These are phyloP conservation scores for Megalops atlanticus DNA, from an alignment of 2,113 vertebrate species.

Conservation along the genomic window DNA sequence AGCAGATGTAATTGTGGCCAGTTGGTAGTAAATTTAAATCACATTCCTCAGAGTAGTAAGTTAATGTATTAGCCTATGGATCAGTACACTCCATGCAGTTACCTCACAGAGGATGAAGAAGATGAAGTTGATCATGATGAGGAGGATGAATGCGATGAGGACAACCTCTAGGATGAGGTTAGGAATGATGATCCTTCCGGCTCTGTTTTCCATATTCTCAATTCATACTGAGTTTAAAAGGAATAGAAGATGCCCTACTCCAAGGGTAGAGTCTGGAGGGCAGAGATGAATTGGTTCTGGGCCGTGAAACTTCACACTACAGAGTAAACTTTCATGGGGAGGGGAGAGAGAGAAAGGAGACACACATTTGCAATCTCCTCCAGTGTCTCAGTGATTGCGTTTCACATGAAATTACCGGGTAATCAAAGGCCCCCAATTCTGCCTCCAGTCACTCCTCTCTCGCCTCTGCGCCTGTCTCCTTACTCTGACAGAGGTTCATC, in stretches of 20 bases:
- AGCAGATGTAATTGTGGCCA: no score
- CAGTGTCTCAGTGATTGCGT: slow-evolving; percentile 54
- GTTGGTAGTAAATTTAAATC: not conserved
- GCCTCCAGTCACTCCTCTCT: slow-evolving; percentile 52
- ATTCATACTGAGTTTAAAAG: slow-evolving; percentile 61
- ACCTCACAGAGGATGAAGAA: not conserved
- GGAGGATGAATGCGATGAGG: not conserved
- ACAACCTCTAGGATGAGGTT: not conserved
- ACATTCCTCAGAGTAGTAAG: not conserved
- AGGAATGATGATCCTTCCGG: not conserved
- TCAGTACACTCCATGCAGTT: not conserved
- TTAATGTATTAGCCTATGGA: not conserved
- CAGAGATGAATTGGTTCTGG: slow-evolving; percentile 57
- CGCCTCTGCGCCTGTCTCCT: slow-evolving; percentile 49
- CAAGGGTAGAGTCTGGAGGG: slow-evolving; percentile 56
- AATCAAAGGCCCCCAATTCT: slow-evolving; percentile 62
- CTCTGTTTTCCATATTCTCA: slow-evolving; percentile 49
- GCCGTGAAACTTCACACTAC: slow-evolving; percentile 25
- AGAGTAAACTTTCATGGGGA: slow-evolving; percentile 44
- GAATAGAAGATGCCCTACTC: slow-evolving; percentile 62
- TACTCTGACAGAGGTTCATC: slow-evolving; percentile 52
- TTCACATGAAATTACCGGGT: slow-evolving; percentile 62
- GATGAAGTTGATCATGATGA: not conserved
- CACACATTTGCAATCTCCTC: slow-evolving; percentile 50
- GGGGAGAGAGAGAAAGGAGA: slow-evolving; percentile 29